Conservation (phyloP, 37 sponge, comb jelly and placozoan species). For the Bolinopsis microptera region DNA sequence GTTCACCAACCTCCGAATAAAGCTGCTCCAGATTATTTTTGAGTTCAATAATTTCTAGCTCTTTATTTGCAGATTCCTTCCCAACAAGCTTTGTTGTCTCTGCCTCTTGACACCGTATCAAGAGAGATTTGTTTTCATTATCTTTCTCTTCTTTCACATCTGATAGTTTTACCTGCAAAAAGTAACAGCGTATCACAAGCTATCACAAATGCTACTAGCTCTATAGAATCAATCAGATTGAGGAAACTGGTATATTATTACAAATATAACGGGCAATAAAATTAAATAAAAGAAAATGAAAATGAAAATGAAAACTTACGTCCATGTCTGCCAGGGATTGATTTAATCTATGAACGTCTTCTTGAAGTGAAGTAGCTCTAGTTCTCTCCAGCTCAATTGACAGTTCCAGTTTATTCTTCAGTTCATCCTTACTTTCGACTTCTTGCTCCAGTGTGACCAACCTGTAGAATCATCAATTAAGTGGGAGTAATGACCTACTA, state of each 20-base stretch:
- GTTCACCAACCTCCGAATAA: neutral
- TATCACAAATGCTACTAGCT: too few relatives aligned
- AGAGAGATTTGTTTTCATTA: neutral
- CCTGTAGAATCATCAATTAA: neutral
- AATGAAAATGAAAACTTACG: neutral
- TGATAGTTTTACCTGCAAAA: neutral
- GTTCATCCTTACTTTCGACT: neutral
- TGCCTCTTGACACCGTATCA: neutral
- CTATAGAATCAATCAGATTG: too few relatives aligned
- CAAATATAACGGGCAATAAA: too few relatives aligned
- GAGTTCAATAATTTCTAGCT: neutral
- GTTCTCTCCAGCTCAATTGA: constrained; percentile 14
- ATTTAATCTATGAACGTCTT: neutral
- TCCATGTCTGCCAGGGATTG: neutral
- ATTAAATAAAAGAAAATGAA: too few relatives aligned
- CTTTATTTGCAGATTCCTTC: neutral
- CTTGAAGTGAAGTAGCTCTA: neutral
- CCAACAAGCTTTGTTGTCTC: neutral
- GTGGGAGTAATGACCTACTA: too few relatives aligned
- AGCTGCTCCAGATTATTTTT: neutral
- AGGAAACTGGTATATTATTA: too few relatives aligned
- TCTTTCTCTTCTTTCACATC: constrained; percentile 1
- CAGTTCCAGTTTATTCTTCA: constrained; percentile 37
- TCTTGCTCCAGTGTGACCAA: neutral
- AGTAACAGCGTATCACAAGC: too few relatives aligned